Evolutionary conservation across 2,113 vertebrate species (phyloP).

Genomic region (Odocoileus hemionus): DNA sequence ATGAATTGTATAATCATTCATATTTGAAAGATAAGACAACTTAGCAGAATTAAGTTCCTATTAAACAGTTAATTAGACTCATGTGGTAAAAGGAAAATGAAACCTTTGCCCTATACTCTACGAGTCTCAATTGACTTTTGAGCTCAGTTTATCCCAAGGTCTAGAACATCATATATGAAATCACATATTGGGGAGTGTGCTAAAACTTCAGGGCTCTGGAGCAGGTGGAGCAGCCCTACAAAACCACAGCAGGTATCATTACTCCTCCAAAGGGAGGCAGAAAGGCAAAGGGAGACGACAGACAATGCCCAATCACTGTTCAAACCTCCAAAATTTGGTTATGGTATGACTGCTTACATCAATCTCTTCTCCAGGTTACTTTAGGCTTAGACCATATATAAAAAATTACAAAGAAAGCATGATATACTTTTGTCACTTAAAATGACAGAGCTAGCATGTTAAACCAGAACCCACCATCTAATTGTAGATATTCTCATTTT

Average conservation of each 20-base stretch:
- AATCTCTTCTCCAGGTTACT: background rate
- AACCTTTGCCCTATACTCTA: background rate
- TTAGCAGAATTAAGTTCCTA: background rate
- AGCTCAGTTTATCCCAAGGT: background rate
- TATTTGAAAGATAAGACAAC: background rate
- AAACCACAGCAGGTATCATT: background rate
- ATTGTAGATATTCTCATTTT: background rate
- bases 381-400: background rate
- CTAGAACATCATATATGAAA: background rate
- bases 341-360: background rate
- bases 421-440: background rate
- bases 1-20: background rate
- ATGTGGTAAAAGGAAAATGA: background rate
- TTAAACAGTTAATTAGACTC: background rate
- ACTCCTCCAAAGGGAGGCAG: background rate
- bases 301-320: background rate
- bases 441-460: background rate
- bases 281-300: background rate
- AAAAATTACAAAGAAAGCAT: background rate
- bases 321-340: background rate
- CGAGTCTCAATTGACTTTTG: background rate
- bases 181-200: background rate
- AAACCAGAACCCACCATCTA: background rate
- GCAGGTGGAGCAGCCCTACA: background rate
- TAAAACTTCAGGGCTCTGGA: background rate